Percentiles rank a stretch among this genome's conserved stretches.
These are phyloP conservation scores for Cheiracanthium punctorium DNA, from an alignment of 2,888 invertebrate genomes.

Conservation along the genomic window DNA sequence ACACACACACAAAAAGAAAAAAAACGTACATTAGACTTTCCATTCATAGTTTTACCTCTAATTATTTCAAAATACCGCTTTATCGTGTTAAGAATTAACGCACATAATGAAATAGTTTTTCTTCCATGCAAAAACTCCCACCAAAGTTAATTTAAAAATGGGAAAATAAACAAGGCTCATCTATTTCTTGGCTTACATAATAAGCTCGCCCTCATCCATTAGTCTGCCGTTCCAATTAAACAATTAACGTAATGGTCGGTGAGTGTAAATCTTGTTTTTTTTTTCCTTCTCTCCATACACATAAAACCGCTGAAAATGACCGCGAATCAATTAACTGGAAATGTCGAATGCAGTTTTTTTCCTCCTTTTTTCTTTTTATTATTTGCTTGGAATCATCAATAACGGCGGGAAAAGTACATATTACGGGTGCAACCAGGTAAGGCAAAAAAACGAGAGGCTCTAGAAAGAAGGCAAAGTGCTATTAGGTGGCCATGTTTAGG, in stretches of 20 bases:
- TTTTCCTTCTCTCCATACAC: not conserved
- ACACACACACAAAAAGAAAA: no score
- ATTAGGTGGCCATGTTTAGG: not conserved
- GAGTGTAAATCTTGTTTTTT: not conserved
- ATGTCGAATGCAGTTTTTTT: constrained; percentile 1
- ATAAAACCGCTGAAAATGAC: constrained; percentile 10
- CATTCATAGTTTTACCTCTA: no score
- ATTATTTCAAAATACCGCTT: no score
- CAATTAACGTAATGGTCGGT: constrained; percentile 8
- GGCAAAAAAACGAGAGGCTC: not conserved
- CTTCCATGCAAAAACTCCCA: not conserved
- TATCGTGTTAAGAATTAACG: not conserved
- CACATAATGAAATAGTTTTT: not conserved
- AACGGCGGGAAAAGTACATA: constrained; percentile 12
- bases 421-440: not conserved
- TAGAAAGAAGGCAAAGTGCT: not conserved
- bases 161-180: not conserved
- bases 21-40: no score
- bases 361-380: not conserved
- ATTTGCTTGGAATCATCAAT: not conserved
- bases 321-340: constrained; percentile 15
- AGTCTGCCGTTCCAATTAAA: not conserved
- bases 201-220: not conserved
- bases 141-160: constrained; percentile 9
- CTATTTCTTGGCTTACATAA: not conserved